phyloP scores from a whole-genome alignment of 2,888 invertebrate genomes.

The Nomada ruficornis region DNA sequence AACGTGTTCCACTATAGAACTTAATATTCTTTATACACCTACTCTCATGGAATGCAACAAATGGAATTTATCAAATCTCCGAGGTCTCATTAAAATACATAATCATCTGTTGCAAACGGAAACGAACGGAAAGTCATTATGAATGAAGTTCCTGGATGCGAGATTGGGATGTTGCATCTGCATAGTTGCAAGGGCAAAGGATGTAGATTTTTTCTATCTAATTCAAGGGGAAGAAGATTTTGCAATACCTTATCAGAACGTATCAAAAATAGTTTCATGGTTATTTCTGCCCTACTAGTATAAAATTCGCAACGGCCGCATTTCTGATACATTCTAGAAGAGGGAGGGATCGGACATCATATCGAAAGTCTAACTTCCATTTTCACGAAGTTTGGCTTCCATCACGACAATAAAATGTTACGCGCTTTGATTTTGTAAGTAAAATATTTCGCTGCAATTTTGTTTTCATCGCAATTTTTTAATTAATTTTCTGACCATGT shows the following conservation, averaged over 20 bases:
- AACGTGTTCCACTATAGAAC: too few species aligned
- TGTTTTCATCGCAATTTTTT: neutral
- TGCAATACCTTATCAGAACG: conserved; percentile 25
- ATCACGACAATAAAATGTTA: conserved; percentile 24
- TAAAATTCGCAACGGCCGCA: conserved; percentile 23
- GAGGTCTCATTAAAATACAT: conserved; percentile 11
- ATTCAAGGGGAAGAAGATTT: neutral
- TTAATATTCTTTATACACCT: neutral
- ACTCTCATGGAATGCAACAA: conserved; percentile 1
- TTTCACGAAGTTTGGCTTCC: conserved; percentile 6
- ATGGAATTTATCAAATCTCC: conserved; percentile 10
- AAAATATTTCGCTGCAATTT: neutral
- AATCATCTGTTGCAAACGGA: conserved; percentile 30
- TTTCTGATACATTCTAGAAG: conserved; percentile 5
- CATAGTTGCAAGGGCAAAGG: conserved; percentile 38
- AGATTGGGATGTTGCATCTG: conserved; percentile 20
- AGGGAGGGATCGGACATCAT: neutral
- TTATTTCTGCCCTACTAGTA: conserved; percentile 16
- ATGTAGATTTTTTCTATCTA: conserved; percentile 17
- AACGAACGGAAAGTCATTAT: conserved; percentile 11
- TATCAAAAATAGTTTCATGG: conserved; percentile 26
- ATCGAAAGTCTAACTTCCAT: neutral
- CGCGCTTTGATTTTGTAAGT: conserved; percentile 51
- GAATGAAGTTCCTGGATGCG: conserved; percentile 24
- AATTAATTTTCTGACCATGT: neutral